Evolutionary conservation across 2,888 invertebrate species (phyloP).

Genomic region (Tipula helvola): DNA sequence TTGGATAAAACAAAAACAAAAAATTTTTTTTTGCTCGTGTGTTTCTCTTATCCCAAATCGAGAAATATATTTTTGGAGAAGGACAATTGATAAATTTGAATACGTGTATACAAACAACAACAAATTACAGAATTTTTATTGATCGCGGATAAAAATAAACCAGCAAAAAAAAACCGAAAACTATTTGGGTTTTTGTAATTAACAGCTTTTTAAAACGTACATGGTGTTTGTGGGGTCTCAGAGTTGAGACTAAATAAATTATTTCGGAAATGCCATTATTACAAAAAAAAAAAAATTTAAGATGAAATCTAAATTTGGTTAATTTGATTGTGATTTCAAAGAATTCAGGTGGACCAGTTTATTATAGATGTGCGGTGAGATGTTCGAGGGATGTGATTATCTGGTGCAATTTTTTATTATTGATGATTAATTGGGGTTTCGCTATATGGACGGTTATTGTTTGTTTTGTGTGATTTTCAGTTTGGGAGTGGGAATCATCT

Average conservation of each 20-base stretch:
- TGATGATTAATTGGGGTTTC: neutral
- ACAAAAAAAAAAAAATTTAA: neutral
- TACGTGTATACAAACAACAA: neutral
- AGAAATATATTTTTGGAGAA: neutral
- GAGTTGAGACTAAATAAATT: neutral
- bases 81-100: neutral
- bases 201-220: neutral
- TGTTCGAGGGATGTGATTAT: neutral
- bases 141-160: neutral
- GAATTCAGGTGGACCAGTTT: neutral
- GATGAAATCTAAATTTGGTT: neutral
- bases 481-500: neutral
- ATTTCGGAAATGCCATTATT: neutral
- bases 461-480: neutral
- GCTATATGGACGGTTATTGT: neutral
- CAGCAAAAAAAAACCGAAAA: neutral
- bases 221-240: neutral
- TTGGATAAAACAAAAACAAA: neutral
- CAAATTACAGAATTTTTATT: neutral
- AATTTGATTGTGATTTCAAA: neutral
- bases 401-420: neutral
- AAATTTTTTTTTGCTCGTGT: neutral
- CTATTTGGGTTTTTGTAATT: neutral
- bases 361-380: neutral
- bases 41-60: constrained; percentile 8